phyloP scores from a whole-genome alignment of 2,113 vertebrate species.

The Corydoras sp. region DNA sequence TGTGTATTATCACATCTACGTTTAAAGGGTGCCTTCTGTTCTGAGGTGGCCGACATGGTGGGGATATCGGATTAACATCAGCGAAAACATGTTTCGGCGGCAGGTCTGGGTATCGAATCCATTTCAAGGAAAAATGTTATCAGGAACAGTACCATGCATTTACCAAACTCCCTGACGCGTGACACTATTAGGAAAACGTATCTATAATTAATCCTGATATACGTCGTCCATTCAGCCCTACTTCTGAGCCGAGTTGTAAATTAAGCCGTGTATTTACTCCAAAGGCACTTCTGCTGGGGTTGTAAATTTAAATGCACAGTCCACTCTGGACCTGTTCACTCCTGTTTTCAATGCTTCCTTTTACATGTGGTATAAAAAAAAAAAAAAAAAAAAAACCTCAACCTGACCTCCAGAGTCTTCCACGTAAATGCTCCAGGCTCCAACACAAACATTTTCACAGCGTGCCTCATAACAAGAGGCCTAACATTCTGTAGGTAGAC shows the following conservation, averaged over 20 bases:
- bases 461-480: conserved; percentile 11
- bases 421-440: conserved; percentile 20
- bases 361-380: conserved; percentile 23
- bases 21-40: neutral
- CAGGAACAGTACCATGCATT: no score
- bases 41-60: neutral
- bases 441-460: conserved; percentile 26
- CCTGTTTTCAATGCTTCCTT: conserved; percentile 26
- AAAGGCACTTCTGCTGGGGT: neutral
- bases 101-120: no score
- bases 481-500: neutral
- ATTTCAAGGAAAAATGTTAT: no score
- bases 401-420: conserved; percentile 9
- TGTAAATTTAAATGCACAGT: conserved; percentile 9
- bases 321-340: neutral
- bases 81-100: neutral
- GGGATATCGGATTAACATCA: neutral
- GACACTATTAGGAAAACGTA: no score
- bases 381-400: conserved; percentile 3
- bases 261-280: no score
- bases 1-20: neutral
- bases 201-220: no score
- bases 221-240: no score
- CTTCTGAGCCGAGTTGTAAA: no score
- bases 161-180: no score